Conservation (phyloP, 2,888 invertebrate species). For the Epinotia brunnichana region DNA sequence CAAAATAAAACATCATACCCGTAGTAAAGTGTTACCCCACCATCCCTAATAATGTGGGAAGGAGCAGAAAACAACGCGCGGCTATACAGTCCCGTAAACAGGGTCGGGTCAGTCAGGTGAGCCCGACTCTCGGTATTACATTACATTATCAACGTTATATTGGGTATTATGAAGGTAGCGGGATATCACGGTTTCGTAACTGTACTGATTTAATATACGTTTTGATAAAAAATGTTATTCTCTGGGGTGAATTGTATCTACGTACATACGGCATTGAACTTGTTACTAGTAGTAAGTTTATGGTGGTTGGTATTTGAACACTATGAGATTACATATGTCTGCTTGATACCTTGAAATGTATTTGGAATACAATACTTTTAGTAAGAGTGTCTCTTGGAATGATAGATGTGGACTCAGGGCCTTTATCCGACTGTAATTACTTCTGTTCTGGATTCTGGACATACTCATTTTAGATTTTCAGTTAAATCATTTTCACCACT, state of each 20-base stretch:
- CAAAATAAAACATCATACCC: conserved; percentile 39
- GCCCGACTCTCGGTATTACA: conserved; percentile 38
- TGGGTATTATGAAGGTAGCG: conserved; percentile 42
- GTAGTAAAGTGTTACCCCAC: conserved; percentile 40
- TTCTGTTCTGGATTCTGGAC: no score
- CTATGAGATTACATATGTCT: background rate
- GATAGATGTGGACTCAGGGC: background rate
- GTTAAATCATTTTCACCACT: no score
- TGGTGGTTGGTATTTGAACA: background rate
- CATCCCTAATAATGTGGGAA: conserved; percentile 44
- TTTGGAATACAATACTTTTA: background rate
- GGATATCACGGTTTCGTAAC: conserved; percentile 38
- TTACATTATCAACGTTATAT: conserved; percentile 45
- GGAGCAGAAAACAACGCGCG: conserved; percentile 43
- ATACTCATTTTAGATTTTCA: no score
- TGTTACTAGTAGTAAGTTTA: background rate
- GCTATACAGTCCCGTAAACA: conserved; percentile 42
- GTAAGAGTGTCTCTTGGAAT: background rate
- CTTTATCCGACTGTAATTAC: background rate
- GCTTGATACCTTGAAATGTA: background rate
- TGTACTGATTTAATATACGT: conserved; percentile 33
- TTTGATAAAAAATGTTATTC: conserved; percentile 31
- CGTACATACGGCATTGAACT: background rate
- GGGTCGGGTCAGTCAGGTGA: conserved; percentile 44
- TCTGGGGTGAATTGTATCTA: background rate